A percentile compares a stretch with the other conserved stretches of the same genome.
Evolutionary conservation across 2,113 vertebrate genomes (phyloP).

Genomic region (Castor canadensis): DNA sequence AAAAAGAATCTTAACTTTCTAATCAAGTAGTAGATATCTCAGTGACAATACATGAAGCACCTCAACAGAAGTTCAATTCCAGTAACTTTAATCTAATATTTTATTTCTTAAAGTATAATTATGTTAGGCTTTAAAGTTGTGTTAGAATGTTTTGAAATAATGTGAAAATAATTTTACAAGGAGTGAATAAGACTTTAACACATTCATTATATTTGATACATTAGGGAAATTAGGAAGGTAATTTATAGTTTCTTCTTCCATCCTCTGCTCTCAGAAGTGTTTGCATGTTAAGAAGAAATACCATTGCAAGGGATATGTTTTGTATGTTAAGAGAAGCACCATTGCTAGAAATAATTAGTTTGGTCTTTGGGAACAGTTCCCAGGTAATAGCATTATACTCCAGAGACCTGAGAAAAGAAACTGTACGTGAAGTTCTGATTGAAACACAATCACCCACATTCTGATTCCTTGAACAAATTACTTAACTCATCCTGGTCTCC

Average conservation of each 20-base stretch:
- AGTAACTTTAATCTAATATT: slow-evolving; percentile 45
- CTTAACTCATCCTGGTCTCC: not conserved
- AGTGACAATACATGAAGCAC: not conserved
- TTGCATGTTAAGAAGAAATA: slow-evolving; percentile 11
- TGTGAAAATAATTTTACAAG: slow-evolving; percentile 23
- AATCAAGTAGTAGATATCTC: not conserved
- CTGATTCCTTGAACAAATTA: slow-evolving; percentile 12
- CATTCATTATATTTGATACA: not conserved
- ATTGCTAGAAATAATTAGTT: slow-evolving; percentile 19
- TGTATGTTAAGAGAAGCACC: not conserved
- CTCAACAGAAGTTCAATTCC: not conserved
- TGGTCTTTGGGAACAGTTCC: slow-evolving; percentile 32
- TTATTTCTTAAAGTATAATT: slow-evolving; percentile 30
- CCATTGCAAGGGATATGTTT: not conserved
- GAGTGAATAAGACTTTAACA: not conserved
- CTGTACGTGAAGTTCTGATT: not conserved
- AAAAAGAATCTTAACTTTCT: not conserved
- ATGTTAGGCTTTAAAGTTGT: slow-evolving; percentile 1
- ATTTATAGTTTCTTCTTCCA: not conserved
- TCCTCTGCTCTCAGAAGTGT: not conserved
- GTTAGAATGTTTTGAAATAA: not conserved
- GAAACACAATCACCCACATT: slow-evolving; percentile 31
- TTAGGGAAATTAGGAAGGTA: not conserved
- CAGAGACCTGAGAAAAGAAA: slow-evolving; percentile 41
- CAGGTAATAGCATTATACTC: slow-evolving; percentile 9